Conservation (phyloP, 2,888 invertebrate species). For the Eledona agricola region DNA sequence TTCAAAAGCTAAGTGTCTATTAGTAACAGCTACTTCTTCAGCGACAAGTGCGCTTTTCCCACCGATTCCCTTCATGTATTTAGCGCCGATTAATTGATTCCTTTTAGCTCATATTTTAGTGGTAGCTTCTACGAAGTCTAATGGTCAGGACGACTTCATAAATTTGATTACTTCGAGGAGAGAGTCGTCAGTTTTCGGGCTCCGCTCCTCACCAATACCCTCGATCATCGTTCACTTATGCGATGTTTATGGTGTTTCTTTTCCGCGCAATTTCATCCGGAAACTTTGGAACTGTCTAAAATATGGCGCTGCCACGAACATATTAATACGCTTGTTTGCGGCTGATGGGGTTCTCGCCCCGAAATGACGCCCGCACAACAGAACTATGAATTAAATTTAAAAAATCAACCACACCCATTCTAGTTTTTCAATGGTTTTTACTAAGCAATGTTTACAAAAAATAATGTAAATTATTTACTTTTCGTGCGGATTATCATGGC, state of each 20-base stretch:
- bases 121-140: too few species aligned
- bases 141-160: too few species aligned
- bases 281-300: conserved; percentile 61
- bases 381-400: background rate
- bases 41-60: conserved; percentile 53
- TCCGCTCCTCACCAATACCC: conserved; percentile 56
- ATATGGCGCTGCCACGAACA: conserved; percentile 54
- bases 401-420: background rate
- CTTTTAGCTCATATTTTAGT: too few species aligned
- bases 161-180: conserved; percentile 54
- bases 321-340: conserved; percentile 30
- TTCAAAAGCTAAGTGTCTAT: conserved; percentile 59
- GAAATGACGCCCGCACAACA: background rate
- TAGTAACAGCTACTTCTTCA: conserved; percentile 60
- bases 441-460: too few species aligned
- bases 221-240: conserved; percentile 58
- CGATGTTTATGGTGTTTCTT: conserved; percentile 57
- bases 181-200: conserved; percentile 47
- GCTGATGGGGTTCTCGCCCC: too few species aligned
- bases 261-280: conserved; percentile 58
- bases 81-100: too few species aligned
- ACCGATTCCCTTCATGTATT: conserved; percentile 42
- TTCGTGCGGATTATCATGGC: too few species aligned
- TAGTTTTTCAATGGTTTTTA: too few species aligned
- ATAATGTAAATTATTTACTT: too few species aligned